phyloP scores from a whole-genome alignment of 2,888 invertebrate species.

The Agrotis segetum region DNA sequence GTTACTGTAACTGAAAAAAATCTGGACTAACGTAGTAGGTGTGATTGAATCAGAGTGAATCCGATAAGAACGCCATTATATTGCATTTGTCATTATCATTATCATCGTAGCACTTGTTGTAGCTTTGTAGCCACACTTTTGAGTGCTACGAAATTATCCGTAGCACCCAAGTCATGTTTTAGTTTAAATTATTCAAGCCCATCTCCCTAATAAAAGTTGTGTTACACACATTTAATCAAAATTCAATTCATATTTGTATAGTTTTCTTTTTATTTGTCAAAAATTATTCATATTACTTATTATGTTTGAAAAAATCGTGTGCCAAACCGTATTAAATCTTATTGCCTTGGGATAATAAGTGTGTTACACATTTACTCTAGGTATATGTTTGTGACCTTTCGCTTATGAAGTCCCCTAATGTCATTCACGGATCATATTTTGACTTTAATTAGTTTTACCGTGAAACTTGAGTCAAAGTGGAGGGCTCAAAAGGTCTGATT shows the following conservation, averaged over 20 bases:
- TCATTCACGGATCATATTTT: neutral
- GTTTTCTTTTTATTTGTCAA: too few species aligned
- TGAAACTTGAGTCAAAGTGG: neutral
- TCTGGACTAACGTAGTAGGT: neutral
- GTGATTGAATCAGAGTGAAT: neutral
- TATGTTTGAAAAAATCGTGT: neutral
- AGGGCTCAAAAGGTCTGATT: neutral
- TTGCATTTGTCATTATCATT: neutral
- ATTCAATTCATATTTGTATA: neutral
- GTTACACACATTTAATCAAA: neutral
- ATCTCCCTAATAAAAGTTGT: neutral
- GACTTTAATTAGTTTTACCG: slow-evolving; percentile 2
- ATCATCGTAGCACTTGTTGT: slow-evolving; percentile 15
- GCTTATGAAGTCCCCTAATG: neutral
- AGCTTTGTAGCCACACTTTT: neutral
- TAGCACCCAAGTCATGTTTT: neutral
- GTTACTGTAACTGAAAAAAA: neutral
- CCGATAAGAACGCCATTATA: neutral
- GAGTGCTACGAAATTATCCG: neutral
- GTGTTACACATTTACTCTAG: neutral
- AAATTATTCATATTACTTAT: too few species aligned
- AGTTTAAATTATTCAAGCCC: neutral
- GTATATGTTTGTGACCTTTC: too few species aligned
- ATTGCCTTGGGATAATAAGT: neutral
- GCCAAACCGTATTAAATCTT: too few species aligned